Conservation (phyloP, 2,113 vertebrate species). For the human region GRCh38 chr11:98782501-98783000, state of each 20-base stretch:
- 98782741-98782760: background rate
- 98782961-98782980: background rate
- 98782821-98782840: background rate
- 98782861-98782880: background rate
- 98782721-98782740: background rate
- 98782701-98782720: conserved; percentile 1
- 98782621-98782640: background rate
- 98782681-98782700: too few relatives aligned
- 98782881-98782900: background rate
- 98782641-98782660: background rate
- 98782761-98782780: background rate
- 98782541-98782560: conserved; percentile 36
- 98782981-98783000: background rate
- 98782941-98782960: background rate
- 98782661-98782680: background rate
- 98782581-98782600: background rate
- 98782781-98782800: background rate
- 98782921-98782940: background rate
- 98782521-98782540: conserved; percentile 49
- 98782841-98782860: background rate
- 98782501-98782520: conserved; percentile 57
- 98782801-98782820: background rate
- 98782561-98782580: conserved; percentile 23
- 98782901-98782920: background rate
- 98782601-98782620: background rate